Evolutionary conservation across 2,888 invertebrate genomes (phyloP), one percentile per base, ranked within the genome.

Genomic region (Dasysyrphus albostriatus): DNA sequence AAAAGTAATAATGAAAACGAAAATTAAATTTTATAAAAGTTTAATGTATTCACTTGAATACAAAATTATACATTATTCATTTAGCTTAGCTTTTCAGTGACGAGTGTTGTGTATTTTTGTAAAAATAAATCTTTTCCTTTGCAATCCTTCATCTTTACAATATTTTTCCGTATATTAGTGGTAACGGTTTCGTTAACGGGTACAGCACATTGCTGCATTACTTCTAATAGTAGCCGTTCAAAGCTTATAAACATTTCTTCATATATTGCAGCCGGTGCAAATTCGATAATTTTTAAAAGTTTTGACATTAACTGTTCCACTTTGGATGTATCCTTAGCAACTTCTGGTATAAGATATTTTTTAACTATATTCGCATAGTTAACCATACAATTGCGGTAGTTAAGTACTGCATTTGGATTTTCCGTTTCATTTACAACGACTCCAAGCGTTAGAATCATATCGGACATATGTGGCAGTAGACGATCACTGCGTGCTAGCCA

Each of bases 241-340:
- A 90, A 90, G 80, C 83, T 90, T 88, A 90, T 88, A 80, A 90
- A 90, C 14, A 90, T 89, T 74, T 90, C 90, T 19, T 89, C 90
- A 72, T 90, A 90, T 34, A 90, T 88, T 75, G 88, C 82, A 42
- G 81, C 72, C 16, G 90, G 90, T 8, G 90, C 81, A 12, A 89
- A 88, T 47, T 88, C 89, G 42, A 91, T 88, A 44, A 91, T 90
- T 88, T 90, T 90, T 6, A 91, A 76, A 6, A 91, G 88, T 79
- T 90, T 90, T 5, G 89, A 72, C 72, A 85, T 83, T 6, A 91
- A 87, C 74, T 90, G 89, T 81, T 89, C 89, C 34, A 89, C 88
- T 84, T 90, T 88, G n/a, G 80, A 80, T 12, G 89, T 88, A 61
- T 90, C 89, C 61, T 89, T 84, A 42, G 89, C 88, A 37, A 90